A percentile compares a stretch with the other conserved stretches of the same genome.
Evolutionary conservation across 2,113 vertebrate genomes (phyloP).

Genomic region (Salvelinus fontinalis): DNA sequence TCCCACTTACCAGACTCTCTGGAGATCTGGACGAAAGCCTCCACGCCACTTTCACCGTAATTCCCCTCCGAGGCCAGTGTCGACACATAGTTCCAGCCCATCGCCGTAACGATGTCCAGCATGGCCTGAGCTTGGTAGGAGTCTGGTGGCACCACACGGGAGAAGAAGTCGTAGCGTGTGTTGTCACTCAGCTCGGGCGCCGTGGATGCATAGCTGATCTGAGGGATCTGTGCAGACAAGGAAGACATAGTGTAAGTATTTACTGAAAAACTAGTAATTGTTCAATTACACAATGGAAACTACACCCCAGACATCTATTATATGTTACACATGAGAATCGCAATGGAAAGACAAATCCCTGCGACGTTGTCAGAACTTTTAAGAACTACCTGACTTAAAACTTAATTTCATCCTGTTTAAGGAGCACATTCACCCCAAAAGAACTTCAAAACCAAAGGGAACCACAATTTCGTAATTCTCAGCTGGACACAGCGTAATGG

Average conservation of each 20-base stretch:
- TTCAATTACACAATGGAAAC: too few relatives aligned
- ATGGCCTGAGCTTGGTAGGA: constrained; percentile 83
- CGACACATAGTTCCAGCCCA: constrained; percentile 83
- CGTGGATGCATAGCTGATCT: constrained; percentile 91
- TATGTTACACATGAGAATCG: too few relatives aligned
- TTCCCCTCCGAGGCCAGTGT: constrained; percentile 79
- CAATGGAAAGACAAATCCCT: too few relatives aligned
- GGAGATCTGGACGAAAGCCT: constrained; percentile 79
- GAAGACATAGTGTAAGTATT: too few relatives aligned
- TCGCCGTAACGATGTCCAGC: constrained; percentile 78
- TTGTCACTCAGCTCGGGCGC: constrained; percentile 81
- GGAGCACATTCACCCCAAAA: not conserved
- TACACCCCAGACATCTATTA: too few relatives aligned
- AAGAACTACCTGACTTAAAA: too few relatives aligned
- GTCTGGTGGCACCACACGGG: constrained; percentile 52
- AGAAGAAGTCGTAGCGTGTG: constrained; percentile 74
- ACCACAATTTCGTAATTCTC: not conserved
- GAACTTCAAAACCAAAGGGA: not conserved
- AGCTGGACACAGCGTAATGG: not conserved
- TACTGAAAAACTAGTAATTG: too few relatives aligned
- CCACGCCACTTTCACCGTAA: constrained; percentile 80
- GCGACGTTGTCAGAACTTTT: too few relatives aligned
- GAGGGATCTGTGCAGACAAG: constrained; percentile 82
- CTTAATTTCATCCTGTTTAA: too few relatives aligned
- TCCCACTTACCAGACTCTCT: constrained; percentile 69